Evolutionary conservation across 2,113 vertebrate species (phyloP).

Genomic region (Caretta caretta): DNA sequence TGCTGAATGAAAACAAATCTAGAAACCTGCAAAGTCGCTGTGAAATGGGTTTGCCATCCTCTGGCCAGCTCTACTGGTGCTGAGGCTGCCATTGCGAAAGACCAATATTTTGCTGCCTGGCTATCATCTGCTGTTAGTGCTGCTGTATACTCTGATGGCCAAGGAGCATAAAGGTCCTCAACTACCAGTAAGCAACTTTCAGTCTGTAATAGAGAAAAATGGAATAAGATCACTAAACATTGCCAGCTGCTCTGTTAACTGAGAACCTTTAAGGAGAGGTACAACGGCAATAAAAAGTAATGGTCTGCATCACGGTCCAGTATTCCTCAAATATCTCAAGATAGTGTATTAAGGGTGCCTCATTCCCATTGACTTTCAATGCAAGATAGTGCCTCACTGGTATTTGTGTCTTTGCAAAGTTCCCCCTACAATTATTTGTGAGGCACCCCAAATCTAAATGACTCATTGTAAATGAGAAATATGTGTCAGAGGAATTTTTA

Average conservation of each 20-base stretch:
- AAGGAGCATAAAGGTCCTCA: background rate
- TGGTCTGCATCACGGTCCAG: background rate
- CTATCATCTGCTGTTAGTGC: background rate
- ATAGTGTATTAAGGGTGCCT: background rate
- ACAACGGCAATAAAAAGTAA: background rate
- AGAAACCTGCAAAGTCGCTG: background rate
- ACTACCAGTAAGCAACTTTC: background rate
- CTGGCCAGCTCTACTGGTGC: background rate
- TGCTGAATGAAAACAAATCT: background rate
- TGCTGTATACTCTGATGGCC: background rate
- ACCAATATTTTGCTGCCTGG: background rate
- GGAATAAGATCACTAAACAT: background rate
- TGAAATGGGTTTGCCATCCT: background rate
- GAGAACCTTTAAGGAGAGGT: background rate
- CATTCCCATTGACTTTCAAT: background rate
- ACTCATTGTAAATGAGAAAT: background rate
- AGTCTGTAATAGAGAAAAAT: background rate
- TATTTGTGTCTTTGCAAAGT: background rate
- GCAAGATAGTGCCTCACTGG: background rate
- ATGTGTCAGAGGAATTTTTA: background rate
- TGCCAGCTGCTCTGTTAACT: background rate
- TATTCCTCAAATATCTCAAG: background rate
- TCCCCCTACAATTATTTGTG: background rate
- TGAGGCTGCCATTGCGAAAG: background rate
- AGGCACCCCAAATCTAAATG: background rate